These are phyloP conservation scores for Paracanthobrama guichenoti DNA, from an alignment of 2,113 vertebrate genomes.

Conservation along the genomic window DNA sequence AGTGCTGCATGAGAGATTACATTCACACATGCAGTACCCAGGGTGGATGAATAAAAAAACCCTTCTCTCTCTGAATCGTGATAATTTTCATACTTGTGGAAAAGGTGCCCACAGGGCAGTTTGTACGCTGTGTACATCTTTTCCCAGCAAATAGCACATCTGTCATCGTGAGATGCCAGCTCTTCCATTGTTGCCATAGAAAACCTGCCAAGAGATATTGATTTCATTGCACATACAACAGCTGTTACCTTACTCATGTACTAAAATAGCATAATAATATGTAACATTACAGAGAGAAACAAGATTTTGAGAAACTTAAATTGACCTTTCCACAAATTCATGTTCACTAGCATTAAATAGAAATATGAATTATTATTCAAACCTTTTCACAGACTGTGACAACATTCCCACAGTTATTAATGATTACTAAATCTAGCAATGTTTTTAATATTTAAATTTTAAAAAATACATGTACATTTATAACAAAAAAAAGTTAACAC, in stretches of 20 bases:
- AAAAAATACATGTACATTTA: neutral
- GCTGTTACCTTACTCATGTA: neutral
- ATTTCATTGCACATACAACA: neutral
- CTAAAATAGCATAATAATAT: neutral
- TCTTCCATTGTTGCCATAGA: constrained; percentile 90
- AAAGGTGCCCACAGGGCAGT: constrained; percentile 92
- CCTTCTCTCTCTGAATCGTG: neutral
- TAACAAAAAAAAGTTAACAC: neutral
- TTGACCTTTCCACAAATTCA: neutral
- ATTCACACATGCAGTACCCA: neutral
- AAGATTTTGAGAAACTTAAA: neutral
- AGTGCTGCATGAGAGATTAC: neutral
- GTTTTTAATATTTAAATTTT: neutral
- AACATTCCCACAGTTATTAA: neutral
- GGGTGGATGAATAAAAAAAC: neutral
- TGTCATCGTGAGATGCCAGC: constrained; percentile 86
- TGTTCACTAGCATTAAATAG: neutral
- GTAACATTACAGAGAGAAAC: neutral
- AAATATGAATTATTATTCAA: neutral
- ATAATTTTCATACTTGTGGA: constrained; percentile 84
- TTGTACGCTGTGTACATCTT: constrained; percentile 92
- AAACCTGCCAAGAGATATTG: constrained; percentile 77
- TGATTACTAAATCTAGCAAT: neutral
- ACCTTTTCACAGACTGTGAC: neutral
- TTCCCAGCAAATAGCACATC: constrained; percentile 96